These are phyloP conservation scores for Eristalis arbustorum DNA, from an alignment of 2,888 invertebrate genomes.

Conservation along the genomic window DNA sequence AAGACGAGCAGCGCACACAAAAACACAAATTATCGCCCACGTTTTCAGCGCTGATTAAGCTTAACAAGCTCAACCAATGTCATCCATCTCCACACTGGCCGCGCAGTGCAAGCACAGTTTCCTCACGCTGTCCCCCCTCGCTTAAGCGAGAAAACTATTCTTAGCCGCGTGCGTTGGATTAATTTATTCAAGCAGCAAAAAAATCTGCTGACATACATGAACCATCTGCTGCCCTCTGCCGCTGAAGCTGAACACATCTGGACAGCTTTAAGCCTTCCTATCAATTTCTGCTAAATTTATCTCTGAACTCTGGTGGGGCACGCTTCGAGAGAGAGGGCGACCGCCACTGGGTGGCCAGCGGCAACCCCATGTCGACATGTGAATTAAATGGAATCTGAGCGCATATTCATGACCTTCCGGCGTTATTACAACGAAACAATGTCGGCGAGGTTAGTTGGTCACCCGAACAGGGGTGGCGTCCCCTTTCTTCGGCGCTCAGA, in stretches of 20 bases:
- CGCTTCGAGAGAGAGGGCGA: slow-evolving; percentile 18
- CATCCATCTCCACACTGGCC: slow-evolving; percentile 6
- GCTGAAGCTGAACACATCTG: too few species aligned
- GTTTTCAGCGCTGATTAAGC: slow-evolving; percentile 35
- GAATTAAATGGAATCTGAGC: slow-evolving; percentile 55
- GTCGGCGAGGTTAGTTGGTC: slow-evolving; percentile 59
- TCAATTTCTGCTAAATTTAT: slow-evolving; percentile 20
- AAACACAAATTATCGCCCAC: slow-evolving; percentile 6
- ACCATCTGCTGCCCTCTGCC: neutral
- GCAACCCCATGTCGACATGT: slow-evolving; percentile 26
- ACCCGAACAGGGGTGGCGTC: too few species aligned
- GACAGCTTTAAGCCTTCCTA: neutral
- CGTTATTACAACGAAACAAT: slow-evolving; percentile 39
- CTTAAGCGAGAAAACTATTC: slow-evolving; percentile 37
- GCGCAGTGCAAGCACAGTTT: neutral
- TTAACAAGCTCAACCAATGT: slow-evolving; percentile 60
- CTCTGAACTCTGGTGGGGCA: neutral
- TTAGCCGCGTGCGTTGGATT: slow-evolving; percentile 56
- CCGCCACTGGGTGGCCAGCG: neutral
- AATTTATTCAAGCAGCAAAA: slow-evolving; percentile 59
- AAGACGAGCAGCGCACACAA: slow-evolving; percentile 3
- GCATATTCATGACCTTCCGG: slow-evolving; percentile 51
- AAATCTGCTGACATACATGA: slow-evolving; percentile 16
- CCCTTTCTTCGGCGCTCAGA: neutral
- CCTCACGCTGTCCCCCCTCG: neutral